Evolutionary conservation across 2,113 vertebrate species (phyloP), one percentile per base, ranked within the genome.

Genomic region (Megaceryle torquata): DNA sequence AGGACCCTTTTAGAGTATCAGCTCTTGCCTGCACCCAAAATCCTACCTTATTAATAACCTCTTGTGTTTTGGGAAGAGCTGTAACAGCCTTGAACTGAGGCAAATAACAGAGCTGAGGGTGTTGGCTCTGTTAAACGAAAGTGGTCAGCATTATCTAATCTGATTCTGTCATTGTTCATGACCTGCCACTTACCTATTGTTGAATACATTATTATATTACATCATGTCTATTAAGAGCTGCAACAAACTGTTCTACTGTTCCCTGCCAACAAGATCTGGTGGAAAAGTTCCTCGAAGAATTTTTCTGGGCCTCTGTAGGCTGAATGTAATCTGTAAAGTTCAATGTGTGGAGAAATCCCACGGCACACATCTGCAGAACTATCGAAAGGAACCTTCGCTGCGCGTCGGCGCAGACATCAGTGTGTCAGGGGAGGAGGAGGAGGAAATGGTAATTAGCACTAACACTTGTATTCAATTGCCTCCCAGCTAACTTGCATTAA

Each of bases 241-340:
- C 87, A 33, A 82, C 94, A 95, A 93, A 92, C 80, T 72, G 87
- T 90, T 94, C 89, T 80, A 3, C 67, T 71, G 63, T 19, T 94
- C 87, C 65, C 5, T 94, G 93, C 89, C 91, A 80, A 7, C 28
- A 11, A 88, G 71, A 57, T 31, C 31, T 4, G 41, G 41, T 63
- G 84, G 56, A 54, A 88, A 81, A 68, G 79, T 61, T 90, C 91
- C 94, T 96, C 14, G 3, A 93, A 76, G 82, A 22, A 53, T 46
- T 64, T 35, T 74, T 57, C 69, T 70, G 22, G 82, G 59, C 37
- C 63, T 89, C 69, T 24, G 50, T 15, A 64, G 84, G 86, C 61
- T 54, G 76, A 64, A 31, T 35, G 75, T 13, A 44, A 54, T 20
- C 74, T n/a, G 0, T 41, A 48, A 61, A 13, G 26, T 20, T 64